These are phyloP conservation scores for Liasis olivaceus DNA, from an alignment of 2,797 vertebrate genomes.

Conservation along the genomic window DNA sequence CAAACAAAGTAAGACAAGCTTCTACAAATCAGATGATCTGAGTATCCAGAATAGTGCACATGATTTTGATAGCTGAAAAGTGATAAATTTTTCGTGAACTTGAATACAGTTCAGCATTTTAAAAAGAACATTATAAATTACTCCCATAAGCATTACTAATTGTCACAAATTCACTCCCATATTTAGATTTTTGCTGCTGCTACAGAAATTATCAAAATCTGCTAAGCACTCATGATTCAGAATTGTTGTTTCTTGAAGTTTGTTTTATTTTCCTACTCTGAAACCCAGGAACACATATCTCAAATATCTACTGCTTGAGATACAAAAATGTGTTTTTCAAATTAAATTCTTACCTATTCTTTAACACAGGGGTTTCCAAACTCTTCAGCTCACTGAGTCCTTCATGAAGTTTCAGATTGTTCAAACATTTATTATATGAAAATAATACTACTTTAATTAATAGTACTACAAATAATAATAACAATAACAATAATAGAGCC, in stretches of 20 bases:
- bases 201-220: slow-evolving; percentile 21
- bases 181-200: slow-evolving; percentile 10
- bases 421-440: too few relatives aligned
- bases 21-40: background rate
- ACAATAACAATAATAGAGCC: too few relatives aligned
- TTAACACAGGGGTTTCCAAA: background rate
- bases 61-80: slow-evolving; percentile 6
- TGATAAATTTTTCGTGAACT: background rate
- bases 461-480: too few relatives aligned
- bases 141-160: background rate
- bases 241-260: slow-evolving; percentile 9
- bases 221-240: background rate
- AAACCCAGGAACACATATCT: slow-evolving; percentile 1
- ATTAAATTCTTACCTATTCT: slow-evolving; percentile 6
- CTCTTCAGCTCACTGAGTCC: background rate
- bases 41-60: background rate
- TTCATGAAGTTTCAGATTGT: background rate
- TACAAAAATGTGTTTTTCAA: slow-evolving; percentile 7
- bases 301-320: background rate
- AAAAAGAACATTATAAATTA: background rate
- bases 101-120: background rate
- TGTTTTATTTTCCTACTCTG: background rate
- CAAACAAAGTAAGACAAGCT: slow-evolving; percentile 42
- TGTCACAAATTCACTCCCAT: background rate
- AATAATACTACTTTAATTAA: too few relatives aligned